A percentile compares a stretch with the other conserved stretches of the same genome.
Evolutionary conservation across 2,113 vertebrate species (phyloP).

Genomic region (Octodon degus): DNA sequence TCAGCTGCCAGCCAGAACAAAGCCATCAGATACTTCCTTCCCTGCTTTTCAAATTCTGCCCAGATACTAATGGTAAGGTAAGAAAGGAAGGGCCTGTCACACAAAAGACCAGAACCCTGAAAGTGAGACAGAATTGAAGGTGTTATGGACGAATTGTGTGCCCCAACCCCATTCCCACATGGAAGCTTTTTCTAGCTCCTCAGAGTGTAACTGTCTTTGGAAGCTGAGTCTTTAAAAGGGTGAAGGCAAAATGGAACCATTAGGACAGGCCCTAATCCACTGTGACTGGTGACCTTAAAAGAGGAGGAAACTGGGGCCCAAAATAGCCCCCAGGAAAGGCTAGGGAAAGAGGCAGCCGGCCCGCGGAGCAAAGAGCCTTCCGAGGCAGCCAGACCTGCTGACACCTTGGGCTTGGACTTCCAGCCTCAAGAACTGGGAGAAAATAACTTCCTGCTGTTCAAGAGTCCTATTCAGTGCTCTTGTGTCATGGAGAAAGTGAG

Average conservation of each 20-base stretch:
- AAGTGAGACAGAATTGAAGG: not conserved
- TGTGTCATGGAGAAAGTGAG: not conserved
- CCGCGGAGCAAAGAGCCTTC: not conserved
- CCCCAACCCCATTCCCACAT: not conserved
- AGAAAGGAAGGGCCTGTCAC: constrained; percentile 15
- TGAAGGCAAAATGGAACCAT: not conserved
- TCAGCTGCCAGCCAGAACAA: not conserved
- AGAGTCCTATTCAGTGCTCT: not conserved
- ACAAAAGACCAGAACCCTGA: not conserved
- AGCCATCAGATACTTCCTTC: not conserved
- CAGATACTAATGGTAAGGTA: not conserved
- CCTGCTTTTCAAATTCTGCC: not conserved
- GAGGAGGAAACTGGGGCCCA: not conserved
- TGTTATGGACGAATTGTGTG: not conserved
- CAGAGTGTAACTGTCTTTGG: not conserved
- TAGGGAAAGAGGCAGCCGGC: not conserved
- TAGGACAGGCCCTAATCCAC: not conserved
- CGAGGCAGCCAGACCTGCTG: not conserved
- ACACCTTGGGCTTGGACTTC: not conserved
- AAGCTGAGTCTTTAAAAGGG: not conserved
- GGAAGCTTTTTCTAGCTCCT: not conserved
- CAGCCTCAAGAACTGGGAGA: not conserved
- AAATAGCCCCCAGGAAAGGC: not conserved
- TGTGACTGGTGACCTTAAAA: not conserved
- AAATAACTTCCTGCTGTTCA: not conserved